Evolutionary conservation across 2,797 vertebrate genomes (phyloP).

Genomic region (Coreius guichenoti): DNA sequence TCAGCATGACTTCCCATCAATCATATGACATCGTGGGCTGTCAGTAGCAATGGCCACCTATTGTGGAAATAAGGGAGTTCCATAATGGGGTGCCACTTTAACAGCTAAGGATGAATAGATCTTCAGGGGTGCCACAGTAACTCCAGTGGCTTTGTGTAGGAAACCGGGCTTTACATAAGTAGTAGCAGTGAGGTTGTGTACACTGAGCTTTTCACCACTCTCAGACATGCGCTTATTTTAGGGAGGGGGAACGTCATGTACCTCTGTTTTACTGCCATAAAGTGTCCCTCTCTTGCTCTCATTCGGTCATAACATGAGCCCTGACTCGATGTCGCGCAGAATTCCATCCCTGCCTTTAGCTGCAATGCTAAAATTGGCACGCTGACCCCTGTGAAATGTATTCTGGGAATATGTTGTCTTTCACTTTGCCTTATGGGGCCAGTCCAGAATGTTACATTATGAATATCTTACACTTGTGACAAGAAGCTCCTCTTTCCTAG

Average conservation of each 20-base stretch:
- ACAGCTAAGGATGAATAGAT: not conserved
- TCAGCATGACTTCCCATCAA: conserved; percentile 56
- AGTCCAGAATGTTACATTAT: conserved; percentile 61
- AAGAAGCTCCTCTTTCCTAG: conserved; percentile 55
- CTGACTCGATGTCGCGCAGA: conserved; percentile 68
- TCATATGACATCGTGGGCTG: conserved; percentile 52
- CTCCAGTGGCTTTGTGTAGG: not conserved
- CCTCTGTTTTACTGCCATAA: conserved; percentile 55
- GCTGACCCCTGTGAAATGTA: conserved; percentile 81
- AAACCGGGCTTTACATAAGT: not conserved
- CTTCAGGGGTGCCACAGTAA: not conserved
- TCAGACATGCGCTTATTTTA: conserved; percentile 43
- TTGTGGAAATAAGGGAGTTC: conserved; percentile 1
- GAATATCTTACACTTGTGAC: conserved; percentile 66
- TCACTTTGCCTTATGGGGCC: conserved; percentile 76
- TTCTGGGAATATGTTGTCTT: conserved; percentile 79
- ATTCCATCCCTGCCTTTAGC: conserved; percentile 68
- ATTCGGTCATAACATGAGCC: conserved; percentile 71
- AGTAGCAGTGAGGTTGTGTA: not conserved
- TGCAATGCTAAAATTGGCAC: conserved; percentile 77
- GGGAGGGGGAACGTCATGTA: conserved; percentile 47
- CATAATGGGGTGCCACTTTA: conserved; percentile 2
- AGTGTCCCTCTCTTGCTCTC: conserved; percentile 25
- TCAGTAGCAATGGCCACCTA: conserved; percentile 38
- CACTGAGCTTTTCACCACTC: conserved; percentile 36